Base-by-base conservation (phyloP, 2,888 invertebrate genomes). In the Clostera curtula region DNA sequence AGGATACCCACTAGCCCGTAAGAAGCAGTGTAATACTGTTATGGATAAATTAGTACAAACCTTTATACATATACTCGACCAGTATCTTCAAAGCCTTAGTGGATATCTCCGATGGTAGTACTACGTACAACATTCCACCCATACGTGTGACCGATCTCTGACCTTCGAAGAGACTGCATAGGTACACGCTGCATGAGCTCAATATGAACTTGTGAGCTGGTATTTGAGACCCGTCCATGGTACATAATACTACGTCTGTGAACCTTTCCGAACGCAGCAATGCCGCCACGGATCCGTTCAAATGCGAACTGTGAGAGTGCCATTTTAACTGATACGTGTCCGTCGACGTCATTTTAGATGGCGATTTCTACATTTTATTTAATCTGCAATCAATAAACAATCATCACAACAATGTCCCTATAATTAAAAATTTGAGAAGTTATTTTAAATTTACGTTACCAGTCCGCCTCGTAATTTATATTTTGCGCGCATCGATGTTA, bases 251-350 rank as follows among this genome's bases (percentile, higher is more conserved):
- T 29, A 93, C 93, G 67, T 94, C 94, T 21, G 93, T 91, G 64
- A 92, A 94, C 44, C 91, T 88, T 62, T 93, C 93, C 55, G 91
- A 92, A 34, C 91, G 89, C 9, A 90, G 87, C 54, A 92, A 71
- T 9, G 91, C 89, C 33, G 93, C 91, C 25, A 94, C 91, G 37
- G 93, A 93, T 26, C 91, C 89, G 73, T 93, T 93, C 52, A 94
- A 84, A 76, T 93, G 92, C 14, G 90, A 88, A 54, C 90, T 88
- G 83, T 93, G 93, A 44, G 93, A 93, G 72, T 93, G 92, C 94
- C 94, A 94, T 85, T 94, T 94, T 27, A 94, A 85, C 73, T 94
- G 93, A 71, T 93, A 94, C 53, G 93, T 94, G 71, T 94, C 94
- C 54, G 87, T 85, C 36, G 85, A 77, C 48, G 82, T 84, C 76